Percentiles rank a stretch among this genome's conserved stretches.
Conservation (phyloP, 2,797 vertebrate genomes). For the Sebastes reedi region DNA sequence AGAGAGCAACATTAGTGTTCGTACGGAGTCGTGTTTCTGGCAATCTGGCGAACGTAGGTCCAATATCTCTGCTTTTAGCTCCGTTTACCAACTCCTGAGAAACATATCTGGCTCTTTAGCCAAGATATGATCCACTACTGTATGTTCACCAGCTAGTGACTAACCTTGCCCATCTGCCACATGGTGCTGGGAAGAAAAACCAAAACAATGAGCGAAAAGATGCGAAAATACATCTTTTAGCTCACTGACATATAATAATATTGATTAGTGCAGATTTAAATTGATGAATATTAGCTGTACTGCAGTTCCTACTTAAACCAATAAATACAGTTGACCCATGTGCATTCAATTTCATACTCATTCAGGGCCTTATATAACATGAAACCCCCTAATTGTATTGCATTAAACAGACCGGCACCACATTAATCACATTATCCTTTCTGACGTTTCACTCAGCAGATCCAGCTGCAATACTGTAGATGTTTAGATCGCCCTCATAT, state of each 20-base stretch:
- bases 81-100: neutral
- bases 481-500: neutral
- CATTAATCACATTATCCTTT: neutral
- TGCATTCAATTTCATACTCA: neutral
- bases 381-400: neutral
- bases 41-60: neutral
- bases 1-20: neutral
- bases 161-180: neutral
- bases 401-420: neutral
- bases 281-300: neutral
- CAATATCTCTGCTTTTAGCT: neutral
- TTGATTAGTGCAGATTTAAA: neutral
- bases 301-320: neutral
- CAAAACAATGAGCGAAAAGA: neutral
- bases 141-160: neutral
- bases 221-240: neutral
- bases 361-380: neutral
- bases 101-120: neutral
- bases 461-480: neutral
- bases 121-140: neutral
- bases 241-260: neutral
- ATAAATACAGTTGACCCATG: neutral
- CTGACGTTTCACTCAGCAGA: neutral
- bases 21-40: neutral
- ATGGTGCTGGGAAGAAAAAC: neutral